Evolutionary conservation across 92 coral and sea anemone genomes (phyloP).

Genomic region (Umimayanthus kanabou): DNA sequence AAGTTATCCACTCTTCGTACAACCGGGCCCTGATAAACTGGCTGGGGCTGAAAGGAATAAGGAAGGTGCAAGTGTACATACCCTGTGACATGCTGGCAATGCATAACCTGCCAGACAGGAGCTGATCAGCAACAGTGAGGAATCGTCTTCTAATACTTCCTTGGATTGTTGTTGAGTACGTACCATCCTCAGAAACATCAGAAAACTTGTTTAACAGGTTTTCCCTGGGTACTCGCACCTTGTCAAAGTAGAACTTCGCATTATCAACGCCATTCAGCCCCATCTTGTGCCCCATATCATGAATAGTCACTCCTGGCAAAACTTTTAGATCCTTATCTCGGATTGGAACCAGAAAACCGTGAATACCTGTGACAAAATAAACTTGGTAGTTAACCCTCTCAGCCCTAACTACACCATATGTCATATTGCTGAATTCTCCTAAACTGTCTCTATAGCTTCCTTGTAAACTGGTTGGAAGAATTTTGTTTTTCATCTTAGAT

Average conservation of each 20-base stretch:
- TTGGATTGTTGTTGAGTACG: constrained; percentile 69
- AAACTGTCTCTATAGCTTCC: too few relatives aligned
- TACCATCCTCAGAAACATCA: constrained; percentile 83
- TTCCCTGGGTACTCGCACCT: constrained; percentile 87
- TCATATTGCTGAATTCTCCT: too few relatives aligned
- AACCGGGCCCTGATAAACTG: too few relatives aligned
- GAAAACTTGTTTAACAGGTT: constrained; percentile 84
- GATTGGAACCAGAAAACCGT: constrained; percentile 86
- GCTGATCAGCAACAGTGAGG: constrained; percentile 89
- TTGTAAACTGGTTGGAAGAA: too few relatives aligned
- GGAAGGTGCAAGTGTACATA: not conserved
- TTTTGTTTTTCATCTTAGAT: too few relatives aligned
- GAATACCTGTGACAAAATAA: constrained; percentile 62
- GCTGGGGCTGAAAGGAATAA: too few relatives aligned
- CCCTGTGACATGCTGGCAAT: constrained; percentile 92
- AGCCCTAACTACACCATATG: too few relatives aligned
- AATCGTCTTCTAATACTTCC: constrained; percentile 79
- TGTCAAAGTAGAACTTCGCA: constrained; percentile 87
- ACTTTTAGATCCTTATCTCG: constrained; percentile 79
- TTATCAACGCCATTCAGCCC: constrained; percentile 92
- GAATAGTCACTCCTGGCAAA: constrained; percentile 77
- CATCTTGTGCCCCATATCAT: constrained; percentile 96
- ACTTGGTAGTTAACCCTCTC: too few relatives aligned
- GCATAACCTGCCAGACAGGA: constrained; percentile 86
- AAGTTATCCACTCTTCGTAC: too few relatives aligned